A percentile compares a stretch with the other conserved stretches of the same genome.
Conservation (phyloP, 2,113 vertebrate species). For the Aspiorhynchus laticeps region DNA sequence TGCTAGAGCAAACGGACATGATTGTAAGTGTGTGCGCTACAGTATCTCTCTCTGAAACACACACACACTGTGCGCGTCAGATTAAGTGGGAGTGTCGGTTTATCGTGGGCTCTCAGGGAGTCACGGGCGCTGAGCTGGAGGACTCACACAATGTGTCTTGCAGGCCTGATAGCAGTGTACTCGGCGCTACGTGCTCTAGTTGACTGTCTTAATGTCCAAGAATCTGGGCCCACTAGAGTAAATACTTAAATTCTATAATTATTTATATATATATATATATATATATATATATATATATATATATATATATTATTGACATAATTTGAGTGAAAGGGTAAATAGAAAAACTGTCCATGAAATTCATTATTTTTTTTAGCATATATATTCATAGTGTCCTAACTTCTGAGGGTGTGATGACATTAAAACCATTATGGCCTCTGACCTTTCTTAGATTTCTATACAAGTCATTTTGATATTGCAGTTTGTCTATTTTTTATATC, state of each 20-base stretch:
- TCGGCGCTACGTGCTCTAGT: not conserved
- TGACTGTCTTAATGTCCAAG: not conserved
- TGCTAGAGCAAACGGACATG: not conserved
- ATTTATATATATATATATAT: too few relatives aligned
- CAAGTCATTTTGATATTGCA: not conserved
- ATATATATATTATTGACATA: not conserved
- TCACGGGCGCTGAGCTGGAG: constrained; percentile 16
- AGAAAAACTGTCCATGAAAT: not conserved
- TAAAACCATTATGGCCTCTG: not conserved
- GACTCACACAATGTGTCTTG: not conserved
- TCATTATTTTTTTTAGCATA: not conserved
- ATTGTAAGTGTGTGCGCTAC: not conserved
- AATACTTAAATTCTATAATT: too few relatives aligned
- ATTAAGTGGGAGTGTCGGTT: constrained; percentile 50
- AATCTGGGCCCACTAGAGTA: not conserved
- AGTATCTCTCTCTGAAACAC: not conserved
- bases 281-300: too few relatives aligned
- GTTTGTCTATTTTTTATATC: not conserved
- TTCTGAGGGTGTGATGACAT: not conserved
- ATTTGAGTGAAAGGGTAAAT: not conserved
- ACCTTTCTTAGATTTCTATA: not conserved
- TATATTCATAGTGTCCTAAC: not conserved
- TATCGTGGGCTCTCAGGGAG: constrained; percentile 50
- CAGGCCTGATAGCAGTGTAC: not conserved
- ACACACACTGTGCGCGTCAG: constrained; percentile 22